Evolutionary conservation across 30 jellyfish, hydroid and myxozoan genomes (phyloP).

Genomic region (Catostylus mosaicus): DNA sequence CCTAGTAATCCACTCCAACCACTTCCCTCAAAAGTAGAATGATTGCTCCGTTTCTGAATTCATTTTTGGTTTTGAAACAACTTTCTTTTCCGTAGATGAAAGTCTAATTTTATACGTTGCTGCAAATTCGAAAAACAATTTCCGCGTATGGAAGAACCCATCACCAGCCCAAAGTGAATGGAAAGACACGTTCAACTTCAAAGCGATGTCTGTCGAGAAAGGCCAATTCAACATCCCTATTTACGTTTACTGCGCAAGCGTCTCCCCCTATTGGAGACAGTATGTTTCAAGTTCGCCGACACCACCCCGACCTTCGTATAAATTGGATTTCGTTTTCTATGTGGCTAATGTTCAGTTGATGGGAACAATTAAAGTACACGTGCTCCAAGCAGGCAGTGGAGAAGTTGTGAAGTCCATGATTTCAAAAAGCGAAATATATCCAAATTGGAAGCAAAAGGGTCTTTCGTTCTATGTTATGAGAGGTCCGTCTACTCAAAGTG

Average conservation of each 20-base stretch:
- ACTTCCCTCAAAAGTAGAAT: too few relatives aligned
- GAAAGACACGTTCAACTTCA: conserved; percentile 84
- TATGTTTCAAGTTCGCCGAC: conserved; percentile 68
- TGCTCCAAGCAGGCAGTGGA: conserved; percentile 93
- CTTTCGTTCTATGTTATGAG: conserved; percentile 74
- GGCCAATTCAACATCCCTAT: conserved; percentile 73
- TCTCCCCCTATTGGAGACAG: conserved; percentile 98
- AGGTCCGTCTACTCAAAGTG: conserved; percentile 66
- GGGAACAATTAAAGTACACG: conserved; percentile 73
- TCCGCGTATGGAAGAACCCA: conserved; percentile 79
- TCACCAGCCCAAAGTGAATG: conserved; percentile 84
- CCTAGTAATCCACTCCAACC: too few relatives aligned
- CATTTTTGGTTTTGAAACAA: too few relatives aligned
- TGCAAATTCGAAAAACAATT: conserved; percentile 37
- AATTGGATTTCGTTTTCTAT: conserved; percentile 76
- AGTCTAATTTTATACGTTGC: conserved; percentile 81
- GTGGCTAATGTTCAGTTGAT: conserved; percentile 65
- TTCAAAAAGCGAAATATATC: conserved; percentile 63
- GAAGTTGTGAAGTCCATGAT: conserved; percentile 82
- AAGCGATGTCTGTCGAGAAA: conserved; percentile 48
- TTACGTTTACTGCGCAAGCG: conserved; percentile 85
- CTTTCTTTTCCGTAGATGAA: conserved; percentile 47
- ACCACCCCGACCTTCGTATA: conserved; percentile 86
- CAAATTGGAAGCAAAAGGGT: conserved; percentile 86
- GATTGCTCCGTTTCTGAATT: too few relatives aligned